Conservation (phyloP, 2,113 vertebrate species). For the Peromyscus leucopus region DNA sequence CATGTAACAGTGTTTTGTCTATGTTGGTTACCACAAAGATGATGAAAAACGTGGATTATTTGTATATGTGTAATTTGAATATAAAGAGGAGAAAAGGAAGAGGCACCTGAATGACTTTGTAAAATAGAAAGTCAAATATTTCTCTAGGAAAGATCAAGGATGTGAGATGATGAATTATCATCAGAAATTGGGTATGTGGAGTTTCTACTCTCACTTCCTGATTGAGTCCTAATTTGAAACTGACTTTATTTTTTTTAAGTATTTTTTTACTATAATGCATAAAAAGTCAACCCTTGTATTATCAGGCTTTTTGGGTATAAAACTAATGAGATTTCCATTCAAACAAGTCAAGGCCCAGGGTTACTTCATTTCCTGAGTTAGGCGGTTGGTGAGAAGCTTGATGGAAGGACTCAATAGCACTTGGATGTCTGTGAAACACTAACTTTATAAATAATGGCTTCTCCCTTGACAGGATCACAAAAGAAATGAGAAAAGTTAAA, state of each 20-base stretch:
- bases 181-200: neutral
- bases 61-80: neutral
- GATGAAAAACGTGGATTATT: neutral
- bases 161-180: neutral
- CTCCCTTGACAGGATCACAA: neutral
- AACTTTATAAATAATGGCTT: neutral
- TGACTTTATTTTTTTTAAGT: neutral
- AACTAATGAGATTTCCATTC: slow-evolving; percentile 10
- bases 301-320: neutral
- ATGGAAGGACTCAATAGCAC: neutral
- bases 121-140: neutral
- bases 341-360: neutral
- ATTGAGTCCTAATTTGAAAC: slow-evolving; percentile 4
- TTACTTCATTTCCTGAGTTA: neutral
- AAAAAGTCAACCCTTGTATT: neutral
- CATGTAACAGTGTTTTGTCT: neutral
- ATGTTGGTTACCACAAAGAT: neutral
- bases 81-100: neutral
- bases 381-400: neutral
- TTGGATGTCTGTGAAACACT: neutral
- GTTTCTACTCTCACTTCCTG: neutral
- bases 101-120: neutral
- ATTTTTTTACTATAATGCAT: neutral
- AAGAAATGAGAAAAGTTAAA: neutral
- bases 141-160: neutral